These are phyloP conservation scores for Apogon talboti DNA, from an alignment of 2,797 vertebrate genomes.

Conservation along the genomic window DNA sequence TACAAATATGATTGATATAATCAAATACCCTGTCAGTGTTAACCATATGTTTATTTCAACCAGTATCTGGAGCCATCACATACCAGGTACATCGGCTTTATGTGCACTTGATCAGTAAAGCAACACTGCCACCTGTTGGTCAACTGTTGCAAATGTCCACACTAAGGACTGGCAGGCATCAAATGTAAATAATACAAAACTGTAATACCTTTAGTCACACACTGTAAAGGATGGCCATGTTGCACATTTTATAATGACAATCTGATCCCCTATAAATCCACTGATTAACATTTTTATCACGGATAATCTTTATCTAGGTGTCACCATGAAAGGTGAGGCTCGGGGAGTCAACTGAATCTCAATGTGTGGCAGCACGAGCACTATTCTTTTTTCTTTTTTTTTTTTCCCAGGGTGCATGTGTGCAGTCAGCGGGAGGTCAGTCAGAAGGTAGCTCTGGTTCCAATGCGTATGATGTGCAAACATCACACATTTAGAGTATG, in stretches of 20 bases:
- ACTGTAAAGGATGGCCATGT: slow-evolving; percentile 24
- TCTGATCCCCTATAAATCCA: slow-evolving; percentile 23
- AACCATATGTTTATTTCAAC: slow-evolving; percentile 19
- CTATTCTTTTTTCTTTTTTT: no score
- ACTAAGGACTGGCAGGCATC: slow-evolving; percentile 2
- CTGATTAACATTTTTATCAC: slow-evolving; percentile 47
- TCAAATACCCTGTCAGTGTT: slow-evolving; percentile 15
- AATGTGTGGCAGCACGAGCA: neutral
- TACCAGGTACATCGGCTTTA: neutral
- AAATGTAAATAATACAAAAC: slow-evolving; percentile 27
- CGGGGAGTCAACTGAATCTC: slow-evolving; percentile 4
- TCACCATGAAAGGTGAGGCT: slow-evolving; percentile 18
- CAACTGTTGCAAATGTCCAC: neutral
- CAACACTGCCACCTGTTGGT: slow-evolving; percentile 70
- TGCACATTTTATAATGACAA: slow-evolving; percentile 38
- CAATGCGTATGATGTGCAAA: slow-evolving; percentile 9
- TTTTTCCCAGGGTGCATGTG: neutral
- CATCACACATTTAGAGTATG: slow-evolving; percentile 30
- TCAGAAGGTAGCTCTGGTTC: neutral
- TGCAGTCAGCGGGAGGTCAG: slow-evolving; percentile 28
- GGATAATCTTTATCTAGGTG: slow-evolving; percentile 34
- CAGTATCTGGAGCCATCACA: slow-evolving; percentile 5
- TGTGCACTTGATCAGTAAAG: slow-evolving; percentile 12
- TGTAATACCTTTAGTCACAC: slow-evolving; percentile 35
- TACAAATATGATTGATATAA: slow-evolving; percentile 6